Conservation (phyloP, 1,140 invertebrate species). For the Eriocheir sinensis region DNA sequence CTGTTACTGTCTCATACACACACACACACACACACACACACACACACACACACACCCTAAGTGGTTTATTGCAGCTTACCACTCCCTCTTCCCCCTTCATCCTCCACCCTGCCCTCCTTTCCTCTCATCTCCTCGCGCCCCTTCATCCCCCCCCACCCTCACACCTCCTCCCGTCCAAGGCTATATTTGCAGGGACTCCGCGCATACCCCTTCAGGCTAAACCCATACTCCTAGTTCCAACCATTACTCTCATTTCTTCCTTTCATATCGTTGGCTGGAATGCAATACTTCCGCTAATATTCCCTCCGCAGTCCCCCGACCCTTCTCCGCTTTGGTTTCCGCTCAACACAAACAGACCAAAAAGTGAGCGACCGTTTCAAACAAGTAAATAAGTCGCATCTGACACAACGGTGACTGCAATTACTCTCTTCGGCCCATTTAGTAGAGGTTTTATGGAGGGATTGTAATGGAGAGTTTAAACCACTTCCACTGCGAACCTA, state of each 20-base stretch:
- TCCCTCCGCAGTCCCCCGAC: neutral
- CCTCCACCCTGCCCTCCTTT: neutral
- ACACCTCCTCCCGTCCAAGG: no score
- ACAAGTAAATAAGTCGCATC: no score
- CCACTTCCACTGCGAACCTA: neutral
- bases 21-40: slow-evolving; percentile 12
- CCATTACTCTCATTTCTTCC: neutral
- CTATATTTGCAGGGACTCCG: neutral
- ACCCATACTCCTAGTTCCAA: neutral
- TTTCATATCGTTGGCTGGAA: neutral
- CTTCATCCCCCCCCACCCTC: neutral
- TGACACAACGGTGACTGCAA: no score
- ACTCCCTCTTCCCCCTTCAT: neutral
- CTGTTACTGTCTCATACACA: no score
- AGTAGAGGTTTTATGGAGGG: neutral
- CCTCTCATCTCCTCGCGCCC: no score
- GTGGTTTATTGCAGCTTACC: slow-evolving; percentile 4
- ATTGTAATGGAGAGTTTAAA: neutral
- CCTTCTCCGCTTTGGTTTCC: neutral
- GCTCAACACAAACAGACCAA: no score
- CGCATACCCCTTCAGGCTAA: neutral
- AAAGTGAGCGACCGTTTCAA: no score
- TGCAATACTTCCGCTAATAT: neutral
- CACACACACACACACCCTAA: neutral
- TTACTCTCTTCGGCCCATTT: neutral